Evolutionary conservation across 2,797 vertebrate genomes (phyloP).

Genomic region (Gobionotothen gibberifrons): DNA sequence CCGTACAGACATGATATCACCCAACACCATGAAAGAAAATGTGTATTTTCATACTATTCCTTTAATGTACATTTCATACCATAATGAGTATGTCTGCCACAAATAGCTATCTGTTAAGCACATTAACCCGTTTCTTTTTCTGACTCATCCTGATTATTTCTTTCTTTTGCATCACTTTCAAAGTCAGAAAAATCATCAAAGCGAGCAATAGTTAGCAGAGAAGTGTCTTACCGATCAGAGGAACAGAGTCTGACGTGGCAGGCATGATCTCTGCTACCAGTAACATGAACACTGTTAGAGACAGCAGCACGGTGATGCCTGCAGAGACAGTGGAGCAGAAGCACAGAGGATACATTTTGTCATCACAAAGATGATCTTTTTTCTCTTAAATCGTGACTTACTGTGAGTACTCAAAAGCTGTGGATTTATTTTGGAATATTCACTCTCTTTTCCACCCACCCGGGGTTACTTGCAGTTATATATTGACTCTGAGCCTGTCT

Average conservation of each 20-base stretch:
- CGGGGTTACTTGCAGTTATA: constrained; percentile 1
- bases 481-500: constrained; percentile 41
- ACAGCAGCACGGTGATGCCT: constrained; percentile 94
- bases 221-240: constrained; percentile 88
- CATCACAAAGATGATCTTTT: constrained; percentile 1
- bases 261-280: constrained; percentile 96
- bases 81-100: background rate
- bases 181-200: background rate
- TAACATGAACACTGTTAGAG: constrained; percentile 94
- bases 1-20: background rate
- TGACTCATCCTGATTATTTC: background rate
- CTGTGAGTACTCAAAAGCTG: constrained; percentile 30
- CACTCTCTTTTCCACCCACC: background rate
- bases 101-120: background rate
- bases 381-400: constrained; percentile 29
- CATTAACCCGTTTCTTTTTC: background rate
- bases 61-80: background rate
- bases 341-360: constrained; percentile 20
- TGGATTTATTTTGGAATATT: constrained; percentile 37
- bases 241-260: constrained; percentile 93
- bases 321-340: constrained; percentile 32
- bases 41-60: no score
- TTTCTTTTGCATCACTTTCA: constrained; percentile 9
- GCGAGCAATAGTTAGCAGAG: background rate
- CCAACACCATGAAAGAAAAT: background rate